These are phyloP conservation scores for Melieria omissa DNA, from an alignment of 2,888 invertebrate genomes.

Conservation along the genomic window DNA sequence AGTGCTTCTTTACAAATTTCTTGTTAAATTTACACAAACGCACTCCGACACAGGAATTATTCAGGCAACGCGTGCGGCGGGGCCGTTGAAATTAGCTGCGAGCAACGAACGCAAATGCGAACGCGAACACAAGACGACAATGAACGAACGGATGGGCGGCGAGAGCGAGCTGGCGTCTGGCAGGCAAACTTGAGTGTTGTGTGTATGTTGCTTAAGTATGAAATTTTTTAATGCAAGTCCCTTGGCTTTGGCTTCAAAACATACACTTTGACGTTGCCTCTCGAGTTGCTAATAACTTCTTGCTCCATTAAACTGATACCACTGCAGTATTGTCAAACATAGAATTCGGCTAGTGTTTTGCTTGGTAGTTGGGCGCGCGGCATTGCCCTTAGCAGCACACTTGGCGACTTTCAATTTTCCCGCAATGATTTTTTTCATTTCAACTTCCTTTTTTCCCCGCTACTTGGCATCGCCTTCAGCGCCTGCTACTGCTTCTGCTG, in stretches of 20 bases:
- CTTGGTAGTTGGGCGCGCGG: too few relatives aligned
- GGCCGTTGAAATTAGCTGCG: constrained; percentile 13
- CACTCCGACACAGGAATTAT: background rate
- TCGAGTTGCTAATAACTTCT: too few relatives aligned
- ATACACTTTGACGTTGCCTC: too few relatives aligned
- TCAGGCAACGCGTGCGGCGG: background rate
- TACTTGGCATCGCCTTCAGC: constrained; percentile 22
- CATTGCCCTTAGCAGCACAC: background rate
- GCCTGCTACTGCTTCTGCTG: constrained; percentile 13
- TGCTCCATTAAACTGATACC: too few relatives aligned
- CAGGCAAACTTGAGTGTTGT: background rate
- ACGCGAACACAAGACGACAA: constrained; percentile 15
- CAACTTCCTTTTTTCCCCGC: constrained; percentile 24
- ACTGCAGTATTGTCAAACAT: too few relatives aligned
- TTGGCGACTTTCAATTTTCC: constrained; percentile 17
- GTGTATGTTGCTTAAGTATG: background rate
- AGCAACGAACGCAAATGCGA: constrained; percentile 14
- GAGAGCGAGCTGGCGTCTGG: constrained; percentile 2
- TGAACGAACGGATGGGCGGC: background rate
- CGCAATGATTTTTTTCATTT: constrained; percentile 31
- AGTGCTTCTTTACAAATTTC: background rate
- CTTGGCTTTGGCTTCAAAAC: background rate
- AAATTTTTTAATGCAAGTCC: constrained; percentile 9
- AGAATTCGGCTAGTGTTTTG: too few relatives aligned
- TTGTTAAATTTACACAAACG: too few relatives aligned